Percentiles rank a stretch among this genome's conserved stretches.
Evolutionary conservation across 2,888 invertebrate genomes (phyloP).

Genomic region (Epinotia nisella): DNA sequence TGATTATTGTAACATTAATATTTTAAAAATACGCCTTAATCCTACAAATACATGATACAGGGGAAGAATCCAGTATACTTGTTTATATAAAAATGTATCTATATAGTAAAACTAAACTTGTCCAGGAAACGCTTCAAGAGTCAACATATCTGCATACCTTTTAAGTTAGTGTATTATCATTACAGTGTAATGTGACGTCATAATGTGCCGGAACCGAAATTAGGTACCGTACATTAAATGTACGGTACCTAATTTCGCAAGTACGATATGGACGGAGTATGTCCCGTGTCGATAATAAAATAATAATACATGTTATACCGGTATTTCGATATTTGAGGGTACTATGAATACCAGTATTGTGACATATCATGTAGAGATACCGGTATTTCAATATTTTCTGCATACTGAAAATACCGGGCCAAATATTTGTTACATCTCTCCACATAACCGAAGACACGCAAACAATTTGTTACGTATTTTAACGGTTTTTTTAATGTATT

Average conservation of each 20-base stretch:
- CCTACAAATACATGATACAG: constrained; percentile 29
- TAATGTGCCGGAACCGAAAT: no score
- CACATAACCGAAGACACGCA: no score
- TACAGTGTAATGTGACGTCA: no score
- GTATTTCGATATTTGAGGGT: no score
- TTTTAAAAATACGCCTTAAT: constrained; percentile 31
- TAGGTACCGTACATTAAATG: no score
- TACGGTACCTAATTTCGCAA: no score
- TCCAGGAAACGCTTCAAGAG: not conserved
- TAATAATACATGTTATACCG: no score
- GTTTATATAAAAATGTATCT: constrained; percentile 27
- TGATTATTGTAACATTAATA: constrained; percentile 29
- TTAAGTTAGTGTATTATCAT: not conserved
- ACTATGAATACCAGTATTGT: not conserved
- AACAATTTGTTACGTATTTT: no score
- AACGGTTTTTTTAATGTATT: no score
- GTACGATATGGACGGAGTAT: no score
- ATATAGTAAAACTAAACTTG: not conserved
- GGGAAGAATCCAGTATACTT: constrained; percentile 37
- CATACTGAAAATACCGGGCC: not conserved
- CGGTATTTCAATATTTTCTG: not conserved
- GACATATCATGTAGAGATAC: not conserved
- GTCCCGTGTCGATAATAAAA: no score
- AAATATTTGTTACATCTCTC: no score
- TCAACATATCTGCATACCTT: not conserved